These are phyloP conservation scores for Pemphredon lugubris DNA, from an alignment of 2,888 invertebrate species.

Conservation along the genomic window DNA sequence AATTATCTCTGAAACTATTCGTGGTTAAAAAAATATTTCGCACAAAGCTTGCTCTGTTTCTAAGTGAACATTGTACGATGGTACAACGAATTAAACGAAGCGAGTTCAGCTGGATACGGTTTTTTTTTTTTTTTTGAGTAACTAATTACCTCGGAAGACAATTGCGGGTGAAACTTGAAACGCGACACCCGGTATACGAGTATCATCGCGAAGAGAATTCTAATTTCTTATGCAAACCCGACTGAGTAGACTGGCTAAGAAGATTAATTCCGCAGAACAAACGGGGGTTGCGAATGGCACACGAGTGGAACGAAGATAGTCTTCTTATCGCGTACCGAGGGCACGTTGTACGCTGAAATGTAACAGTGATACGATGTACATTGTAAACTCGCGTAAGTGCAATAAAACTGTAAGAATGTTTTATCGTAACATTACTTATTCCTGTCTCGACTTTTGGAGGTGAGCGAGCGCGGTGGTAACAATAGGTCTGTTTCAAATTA, in stretches of 20 bases:
- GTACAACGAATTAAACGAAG: too few species aligned
- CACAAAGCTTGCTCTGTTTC: too few species aligned
- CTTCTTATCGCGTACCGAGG: not conserved
- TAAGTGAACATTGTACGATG: too few species aligned
- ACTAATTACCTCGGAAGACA: not conserved
- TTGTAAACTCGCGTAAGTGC: not conserved
- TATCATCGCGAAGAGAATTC: not conserved
- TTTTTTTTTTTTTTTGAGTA: not conserved
- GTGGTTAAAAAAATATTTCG: too few species aligned
- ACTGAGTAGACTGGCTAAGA: not conserved
- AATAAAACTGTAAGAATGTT: not conserved
- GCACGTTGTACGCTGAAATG: not conserved
- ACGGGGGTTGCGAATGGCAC: not conserved
- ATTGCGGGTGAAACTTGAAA: too few species aligned
- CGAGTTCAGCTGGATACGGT: too few species aligned
- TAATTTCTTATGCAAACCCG: constrained; percentile 1
- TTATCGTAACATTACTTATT: not conserved
- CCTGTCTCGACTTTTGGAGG: too few species aligned
- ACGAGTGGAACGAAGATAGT: not conserved
- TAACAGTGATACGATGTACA: not conserved
- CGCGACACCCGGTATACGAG: not conserved
- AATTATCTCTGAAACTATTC: too few species aligned
- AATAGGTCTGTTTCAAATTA: too few species aligned
- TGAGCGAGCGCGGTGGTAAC: too few species aligned
- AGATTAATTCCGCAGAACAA: not conserved